phyloP scores from a whole-genome alignment of 2,888 invertebrate genomes.

The Troides aeacus region DNA sequence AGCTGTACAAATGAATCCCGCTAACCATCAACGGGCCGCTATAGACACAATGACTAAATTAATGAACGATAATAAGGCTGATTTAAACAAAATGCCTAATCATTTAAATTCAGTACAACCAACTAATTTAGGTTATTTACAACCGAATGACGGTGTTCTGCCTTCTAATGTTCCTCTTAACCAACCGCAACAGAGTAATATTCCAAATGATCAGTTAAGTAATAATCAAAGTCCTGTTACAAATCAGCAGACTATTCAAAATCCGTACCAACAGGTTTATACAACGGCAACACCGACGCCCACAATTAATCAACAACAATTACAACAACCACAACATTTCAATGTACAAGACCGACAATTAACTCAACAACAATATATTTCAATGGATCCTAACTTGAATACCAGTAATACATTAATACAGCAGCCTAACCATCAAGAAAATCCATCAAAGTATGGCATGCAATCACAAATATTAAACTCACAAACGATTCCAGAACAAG shows the following conservation, averaged over 20 bases:
- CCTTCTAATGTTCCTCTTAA: conserved; percentile 18
- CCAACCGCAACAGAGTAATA: conserved; percentile 19
- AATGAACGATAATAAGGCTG: conserved; percentile 44
- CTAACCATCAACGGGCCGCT: conserved; percentile 59
- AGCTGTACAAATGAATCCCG: conserved; percentile 74
- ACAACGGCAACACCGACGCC: conserved; percentile 31
- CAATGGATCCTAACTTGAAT: conserved; percentile 2
- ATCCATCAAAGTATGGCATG: background rate
- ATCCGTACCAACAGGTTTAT: conserved; percentile 43
- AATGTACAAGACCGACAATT: conserved; percentile 28
- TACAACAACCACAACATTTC: conserved; percentile 37
- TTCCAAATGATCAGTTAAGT: background rate
- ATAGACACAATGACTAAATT: conserved; percentile 58
- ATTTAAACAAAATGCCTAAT: conserved; percentile 28
- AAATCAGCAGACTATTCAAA: conserved; percentile 29
- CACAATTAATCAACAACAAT: conserved; percentile 29
- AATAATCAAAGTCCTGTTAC: background rate
- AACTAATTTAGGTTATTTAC: conserved; percentile 20
- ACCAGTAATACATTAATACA: background rate
- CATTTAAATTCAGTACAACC: conserved; percentile 29
- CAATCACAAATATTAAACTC: conserved; percentile 13
- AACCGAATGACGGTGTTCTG: background rate
- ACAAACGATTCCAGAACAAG: conserved; percentile 13
- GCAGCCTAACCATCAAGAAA: conserved; percentile 2
- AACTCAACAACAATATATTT: conserved; percentile 30